Evolutionary conservation across 2,888 invertebrate genomes (phyloP).

Genomic region (Crematogaster levior): DNA sequence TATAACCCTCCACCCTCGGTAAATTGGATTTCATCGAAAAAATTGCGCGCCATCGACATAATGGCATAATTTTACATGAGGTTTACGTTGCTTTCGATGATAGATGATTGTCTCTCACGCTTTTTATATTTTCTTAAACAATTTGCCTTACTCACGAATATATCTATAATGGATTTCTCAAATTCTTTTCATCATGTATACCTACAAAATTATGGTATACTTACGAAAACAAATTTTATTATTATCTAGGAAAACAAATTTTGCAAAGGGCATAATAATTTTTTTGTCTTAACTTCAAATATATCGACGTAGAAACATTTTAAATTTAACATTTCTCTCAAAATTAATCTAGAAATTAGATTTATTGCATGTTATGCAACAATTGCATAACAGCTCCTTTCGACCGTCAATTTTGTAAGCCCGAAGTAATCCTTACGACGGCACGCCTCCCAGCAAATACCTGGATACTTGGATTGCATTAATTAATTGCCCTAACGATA

Average conservation of each 20-base stretch:
- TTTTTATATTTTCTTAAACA: slow-evolving; percentile 13
- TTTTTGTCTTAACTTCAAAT: background rate
- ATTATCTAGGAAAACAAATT: background rate
- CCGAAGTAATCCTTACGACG: slow-evolving; percentile 35
- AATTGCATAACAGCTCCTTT: background rate
- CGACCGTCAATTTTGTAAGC: slow-evolving; percentile 13
- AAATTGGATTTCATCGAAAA: slow-evolving; percentile 66
- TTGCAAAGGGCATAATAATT: background rate
- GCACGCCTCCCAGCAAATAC: slow-evolving; percentile 62
- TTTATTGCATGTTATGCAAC: slow-evolving; percentile 3
- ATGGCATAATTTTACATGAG: slow-evolving; percentile 45
- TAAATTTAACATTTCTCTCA: background rate
- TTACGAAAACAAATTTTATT: background rate
- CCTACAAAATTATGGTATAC: background rate
- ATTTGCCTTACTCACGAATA: background rate
- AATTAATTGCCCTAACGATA: slow-evolving; percentile 75
- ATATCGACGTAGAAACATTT: background rate
- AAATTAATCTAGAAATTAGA: slow-evolving; percentile 1
- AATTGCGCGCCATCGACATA: slow-evolving; percentile 34
- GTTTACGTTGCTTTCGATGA: background rate
- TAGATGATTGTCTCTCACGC: slow-evolving; percentile 9
- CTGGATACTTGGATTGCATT: slow-evolving; percentile 71
- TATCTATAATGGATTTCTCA: background rate
- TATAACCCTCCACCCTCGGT: slow-evolving; percentile 52
- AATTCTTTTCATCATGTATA: background rate